phyloP scores from a whole-genome alignment of 2,113 vertebrate genomes.

The Mionectes macconnelli region DNA sequence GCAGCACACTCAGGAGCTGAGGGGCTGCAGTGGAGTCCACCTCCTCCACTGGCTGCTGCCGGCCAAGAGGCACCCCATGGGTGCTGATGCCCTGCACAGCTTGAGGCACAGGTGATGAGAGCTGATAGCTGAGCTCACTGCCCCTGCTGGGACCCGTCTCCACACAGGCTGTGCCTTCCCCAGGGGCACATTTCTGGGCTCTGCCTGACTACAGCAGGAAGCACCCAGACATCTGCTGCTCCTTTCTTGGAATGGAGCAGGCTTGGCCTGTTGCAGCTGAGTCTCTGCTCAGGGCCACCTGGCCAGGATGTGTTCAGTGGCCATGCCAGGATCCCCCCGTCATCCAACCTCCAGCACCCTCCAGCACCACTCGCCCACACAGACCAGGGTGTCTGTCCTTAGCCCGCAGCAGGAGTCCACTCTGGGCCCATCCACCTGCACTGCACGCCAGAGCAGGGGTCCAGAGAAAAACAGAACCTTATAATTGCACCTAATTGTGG shows the following conservation, averaged over 20 bases:
- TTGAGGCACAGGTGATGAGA: background rate
- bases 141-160: background rate
- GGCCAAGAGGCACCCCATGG: background rate
- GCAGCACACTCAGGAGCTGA: background rate
- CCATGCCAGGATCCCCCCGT: background rate
- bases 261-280: background rate
- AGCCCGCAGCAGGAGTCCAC: background rate
- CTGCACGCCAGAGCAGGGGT: background rate
- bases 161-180: background rate
- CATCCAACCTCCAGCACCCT: background rate
- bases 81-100: background rate
- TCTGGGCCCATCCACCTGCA: background rate
- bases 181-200: background rate
- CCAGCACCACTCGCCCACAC: rapidly evolving
- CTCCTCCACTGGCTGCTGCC: background rate
- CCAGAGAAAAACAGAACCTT: background rate
- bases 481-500: slow-evolving; percentile 3
- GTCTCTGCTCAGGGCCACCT: background rate
- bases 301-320: background rate
- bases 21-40: background rate
- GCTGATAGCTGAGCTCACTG: rapidly evolving
- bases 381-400: background rate
- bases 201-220: background rate
- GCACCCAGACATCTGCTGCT: background rate
- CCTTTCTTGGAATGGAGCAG: background rate